Evolutionary conservation across 2,797 vertebrate genomes (phyloP), one percentile per base, ranked within the genome.

Genomic region (Diplodus sargus): DNA sequence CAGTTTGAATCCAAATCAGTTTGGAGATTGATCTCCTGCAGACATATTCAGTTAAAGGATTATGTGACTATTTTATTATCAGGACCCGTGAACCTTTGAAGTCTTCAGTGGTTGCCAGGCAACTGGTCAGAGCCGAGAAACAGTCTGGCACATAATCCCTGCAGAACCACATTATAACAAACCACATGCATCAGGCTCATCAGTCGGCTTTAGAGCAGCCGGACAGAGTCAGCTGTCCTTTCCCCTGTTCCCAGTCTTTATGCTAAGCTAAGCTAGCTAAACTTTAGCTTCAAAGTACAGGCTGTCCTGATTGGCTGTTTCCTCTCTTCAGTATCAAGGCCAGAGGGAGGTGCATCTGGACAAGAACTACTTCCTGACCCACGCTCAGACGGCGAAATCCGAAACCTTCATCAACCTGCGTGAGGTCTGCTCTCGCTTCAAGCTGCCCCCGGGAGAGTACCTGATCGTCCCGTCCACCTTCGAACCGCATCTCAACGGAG

Each of bases 391-490:
- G 0, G 95, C 95, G 0, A 67, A 59, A 3, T 96, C 95, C 0
- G 94, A 96, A 53, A 94, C 95, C 74, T 97, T 96, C 2, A 30
- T 96, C 87, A 97, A 97, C 92, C 92, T 96, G 86, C 90, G 96
- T 0, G 97, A 98, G 88, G 96, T 97, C 45, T 95, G 95, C 65
- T 69, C 86, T 0, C 94, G 96, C 20, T 90, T 96, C 83, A 94
- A 79, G 14, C 86, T 99, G 81, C 95, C 97, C 0, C 91, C 88
- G 0, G 97, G 97, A 8, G 95, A 96, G 52, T 98, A 98, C 84
- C 94, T 97, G 70, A 90, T 97, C 4, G 95, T 97, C 22, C 97
- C 97, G 0, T 97, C 97, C 70, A 98, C 97, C 73, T 98, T 96
- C 0, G 94, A 98, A 0, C 93, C 97, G 11, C 92, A 96, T 82